Base-by-base conservation (phyloP, 2,797 vertebrate genomes). In the Streptopelia turtur region DNA sequence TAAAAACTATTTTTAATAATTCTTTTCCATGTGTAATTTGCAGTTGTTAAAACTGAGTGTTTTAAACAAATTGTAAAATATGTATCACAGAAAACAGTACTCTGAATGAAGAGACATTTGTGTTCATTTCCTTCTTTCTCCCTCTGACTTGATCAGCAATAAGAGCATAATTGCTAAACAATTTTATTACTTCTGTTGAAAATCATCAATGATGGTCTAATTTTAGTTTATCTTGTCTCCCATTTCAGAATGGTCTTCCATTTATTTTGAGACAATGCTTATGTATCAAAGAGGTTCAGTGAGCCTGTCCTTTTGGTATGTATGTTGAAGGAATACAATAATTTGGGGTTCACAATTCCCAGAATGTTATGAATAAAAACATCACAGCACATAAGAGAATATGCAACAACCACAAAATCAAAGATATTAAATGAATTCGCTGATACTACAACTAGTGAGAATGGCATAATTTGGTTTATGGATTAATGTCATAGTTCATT, bases 321-420 rank as follows among this genome's bases (percentile, higher is more conserved):
- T 12, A 7, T 41, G 23, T 25, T 47, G 52, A 45, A 72, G 28
- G 30, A 74, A 59, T 15, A 16, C 8, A 31, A 2, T 21, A 11
- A 17, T 35, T 47, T 50, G 65, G n/a, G 23, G 25, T 47, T 77
- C 72, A 37, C 31, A 16, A 1, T 39, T 80, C 39, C 72, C 49
- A 55, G 68, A 70, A 30, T 1, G 11, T 65, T 5, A 28, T 0
- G 0, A 45, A 31, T 25, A 33, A 74, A 82, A 69, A 31, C 9
- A 47, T 6, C n/a, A 59, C 75, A 78, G 63, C 31, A 31, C 14
- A 7, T 23, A 20, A 20, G 0, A 39, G 33, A 66, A 86, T 70
- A 53, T 79, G 39, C 66, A 74, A 13, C 20, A 31, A n/a, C 21
- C 14, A 16, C 47, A 55, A 33, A 93, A 18, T 24, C 21, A 24